These are phyloP conservation scores for Pristionchus fissidentatus DNA, from an alignment of 2,888 invertebrate genomes.

Conservation along the genomic window DNA sequence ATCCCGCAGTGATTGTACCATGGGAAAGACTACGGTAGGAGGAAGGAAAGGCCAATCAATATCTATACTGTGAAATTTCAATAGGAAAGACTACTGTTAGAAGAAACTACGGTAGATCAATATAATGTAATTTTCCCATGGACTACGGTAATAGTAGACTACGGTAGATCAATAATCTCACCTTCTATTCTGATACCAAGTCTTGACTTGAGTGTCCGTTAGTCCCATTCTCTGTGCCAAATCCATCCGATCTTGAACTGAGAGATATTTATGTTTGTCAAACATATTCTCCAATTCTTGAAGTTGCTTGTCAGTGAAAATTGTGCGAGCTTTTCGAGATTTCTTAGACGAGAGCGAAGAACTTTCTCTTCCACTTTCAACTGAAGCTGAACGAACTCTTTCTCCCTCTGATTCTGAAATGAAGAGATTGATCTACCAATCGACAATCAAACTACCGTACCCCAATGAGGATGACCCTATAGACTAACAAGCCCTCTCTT, in stretches of 20 bases:
- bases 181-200: slow-evolving; percentile 99
- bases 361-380: background rate
- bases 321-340: slow-evolving; percentile 78
- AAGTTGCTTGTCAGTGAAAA: slow-evolving; percentile 91
- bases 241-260: slow-evolving; percentile 90
- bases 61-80: too few relatives aligned
- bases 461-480: slow-evolving; percentile 19
- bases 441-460: slow-evolving; percentile 2
- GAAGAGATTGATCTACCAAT: background rate
- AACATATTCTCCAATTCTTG: slow-evolving; percentile 74
- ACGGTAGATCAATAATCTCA: too few relatives aligned
- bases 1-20: too few relatives aligned
- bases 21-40: background rate
- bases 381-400: slow-evolving; percentile 31
- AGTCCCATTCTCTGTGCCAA: slow-evolving; percentile 90
- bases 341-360: slow-evolving; percentile 63
- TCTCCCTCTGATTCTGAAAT: slow-evolving; percentile 44
- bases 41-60: background rate
- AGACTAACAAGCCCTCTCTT: slow-evolving; percentile 34
- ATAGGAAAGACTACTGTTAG: too few relatives aligned
- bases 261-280: slow-evolving; percentile 73
- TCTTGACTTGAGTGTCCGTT: slow-evolving; percentile 99
- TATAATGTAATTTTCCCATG: too few relatives aligned
- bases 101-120: too few relatives aligned
- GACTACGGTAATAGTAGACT: too few relatives aligned